These are phyloP conservation scores for Phenacoccus solenopsis DNA, from an alignment of 1,140 invertebrate genomes.

Conservation along the genomic window DNA sequence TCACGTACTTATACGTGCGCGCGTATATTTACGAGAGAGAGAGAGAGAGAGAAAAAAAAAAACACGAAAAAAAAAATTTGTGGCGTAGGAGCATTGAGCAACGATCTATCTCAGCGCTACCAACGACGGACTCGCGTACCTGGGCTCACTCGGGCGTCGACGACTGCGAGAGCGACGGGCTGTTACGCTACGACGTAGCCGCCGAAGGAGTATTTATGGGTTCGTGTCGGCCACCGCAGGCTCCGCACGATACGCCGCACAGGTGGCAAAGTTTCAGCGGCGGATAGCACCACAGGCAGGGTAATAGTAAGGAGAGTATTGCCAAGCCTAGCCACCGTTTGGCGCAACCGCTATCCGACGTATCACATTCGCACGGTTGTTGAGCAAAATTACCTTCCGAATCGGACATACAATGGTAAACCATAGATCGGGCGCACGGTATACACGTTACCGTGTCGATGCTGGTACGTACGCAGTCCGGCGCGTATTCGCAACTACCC, in stretches of 20 bases:
- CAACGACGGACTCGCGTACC: background rate
- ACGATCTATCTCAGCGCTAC: too few relatives aligned
- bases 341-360: constrained; percentile 41
- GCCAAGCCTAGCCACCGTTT: constrained; percentile 68
- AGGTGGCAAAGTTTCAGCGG: constrained; percentile 71
- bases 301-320: constrained; percentile 72
- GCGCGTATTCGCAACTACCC: constrained; percentile 77
- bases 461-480: constrained; percentile 64
- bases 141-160: background rate
- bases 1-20: background rate
- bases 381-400: constrained; percentile 63
- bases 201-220: constrained; percentile 33
- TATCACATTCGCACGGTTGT: constrained; percentile 63
- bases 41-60: background rate
- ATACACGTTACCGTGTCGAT: constrained; percentile 76
- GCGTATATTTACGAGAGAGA: background rate
- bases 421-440: constrained; percentile 69
- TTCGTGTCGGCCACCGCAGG: constrained; percentile 73
- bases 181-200: background rate
- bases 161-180: background rate
- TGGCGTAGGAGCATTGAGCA: too few relatives aligned
- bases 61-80: background rate
- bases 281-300: constrained; percentile 86
- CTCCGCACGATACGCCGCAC: constrained; percentile 59
- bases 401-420: constrained; percentile 87